Percentiles rank a stretch among this genome's conserved stretches.
phyloP scores from a whole-genome alignment of 2,113 vertebrate species.

The Progne subis region DNA sequence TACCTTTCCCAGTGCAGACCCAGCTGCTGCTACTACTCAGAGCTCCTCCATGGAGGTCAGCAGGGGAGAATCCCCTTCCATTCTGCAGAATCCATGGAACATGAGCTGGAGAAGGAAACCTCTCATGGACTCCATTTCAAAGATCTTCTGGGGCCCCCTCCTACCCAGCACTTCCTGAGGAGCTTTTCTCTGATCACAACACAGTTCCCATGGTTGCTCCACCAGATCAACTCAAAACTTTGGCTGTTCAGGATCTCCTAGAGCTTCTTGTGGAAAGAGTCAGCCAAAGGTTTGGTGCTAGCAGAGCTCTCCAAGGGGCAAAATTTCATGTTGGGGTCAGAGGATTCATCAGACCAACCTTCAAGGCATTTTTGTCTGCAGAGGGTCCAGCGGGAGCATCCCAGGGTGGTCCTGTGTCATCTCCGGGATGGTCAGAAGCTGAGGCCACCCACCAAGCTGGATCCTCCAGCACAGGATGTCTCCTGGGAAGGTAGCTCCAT shows the following conservation, averaged over 20 bases:
- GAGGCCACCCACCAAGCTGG: background rate
- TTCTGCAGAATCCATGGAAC: background rate
- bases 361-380: fast-evolving
- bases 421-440: fast-evolving
- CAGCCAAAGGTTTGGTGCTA: background rate
- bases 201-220: background rate
- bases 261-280: background rate
- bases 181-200: background rate
- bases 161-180: background rate
- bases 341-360: background rate
- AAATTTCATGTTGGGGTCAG: no score
- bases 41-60: background rate
- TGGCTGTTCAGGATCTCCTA: background rate
- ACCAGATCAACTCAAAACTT: background rate
- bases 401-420: fast-evolving
- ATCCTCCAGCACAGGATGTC: background rate
- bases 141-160: background rate
- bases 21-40: background rate
- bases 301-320: background rate
- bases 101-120: background rate
- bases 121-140: background rate
- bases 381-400: background rate
- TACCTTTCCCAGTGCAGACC: background rate
- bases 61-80: background rate
- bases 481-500: background rate